Percentiles rank a stretch among this genome's conserved stretches.
Conservation (phyloP, 2,797 vertebrate genomes). For the Novumbra hubbsi region DNA sequence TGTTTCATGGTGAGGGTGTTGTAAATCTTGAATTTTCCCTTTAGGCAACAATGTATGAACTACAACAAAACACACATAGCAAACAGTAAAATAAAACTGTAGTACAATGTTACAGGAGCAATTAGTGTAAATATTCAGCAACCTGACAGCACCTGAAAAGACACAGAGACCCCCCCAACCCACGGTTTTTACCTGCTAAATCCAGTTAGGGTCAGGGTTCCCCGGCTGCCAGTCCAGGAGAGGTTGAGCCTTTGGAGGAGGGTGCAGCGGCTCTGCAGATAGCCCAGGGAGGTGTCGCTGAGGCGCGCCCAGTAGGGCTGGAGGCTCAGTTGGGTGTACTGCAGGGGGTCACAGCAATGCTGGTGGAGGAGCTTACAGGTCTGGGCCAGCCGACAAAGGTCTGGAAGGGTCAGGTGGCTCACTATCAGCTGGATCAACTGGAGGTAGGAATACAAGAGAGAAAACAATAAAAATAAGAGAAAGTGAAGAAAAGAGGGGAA, state of each 20-base stretch:
- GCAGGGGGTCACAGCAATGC: slow-evolving; percentile 95
- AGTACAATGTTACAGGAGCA: too few species aligned
- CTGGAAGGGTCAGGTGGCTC: slow-evolving; percentile 93
- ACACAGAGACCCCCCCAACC: background rate
- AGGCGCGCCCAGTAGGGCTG: slow-evolving; percentile 96
- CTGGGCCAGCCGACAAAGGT: slow-evolving; percentile 95
- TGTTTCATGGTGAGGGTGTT: too few species aligned
- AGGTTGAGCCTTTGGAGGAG: slow-evolving; percentile 96
- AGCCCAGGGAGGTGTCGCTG: slow-evolving; percentile 86
- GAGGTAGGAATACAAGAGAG: slow-evolving; percentile 17
- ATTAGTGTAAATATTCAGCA: too few species aligned
- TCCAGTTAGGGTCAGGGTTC: slow-evolving; percentile 86
- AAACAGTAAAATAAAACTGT: too few species aligned
- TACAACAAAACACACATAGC: too few species aligned
- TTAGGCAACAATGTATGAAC: too few species aligned
- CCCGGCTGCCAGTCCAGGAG: slow-evolving; percentile 96
- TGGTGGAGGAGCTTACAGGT: slow-evolving; percentile 95
- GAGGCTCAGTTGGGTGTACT: slow-evolving; percentile 96
- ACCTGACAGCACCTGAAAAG: background rate
- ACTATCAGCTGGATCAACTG: slow-evolving; percentile 97
- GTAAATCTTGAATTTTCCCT: too few species aligned
- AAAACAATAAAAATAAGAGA: slow-evolving; percentile 6
- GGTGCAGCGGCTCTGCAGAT: slow-evolving; percentile 90
- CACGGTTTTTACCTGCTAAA: slow-evolving; percentile 89
- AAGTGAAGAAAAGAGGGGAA: slow-evolving; percentile 32